Conservation (phyloP, 2,113 vertebrate genomes). For the Scophthalmus maximus region DNA sequence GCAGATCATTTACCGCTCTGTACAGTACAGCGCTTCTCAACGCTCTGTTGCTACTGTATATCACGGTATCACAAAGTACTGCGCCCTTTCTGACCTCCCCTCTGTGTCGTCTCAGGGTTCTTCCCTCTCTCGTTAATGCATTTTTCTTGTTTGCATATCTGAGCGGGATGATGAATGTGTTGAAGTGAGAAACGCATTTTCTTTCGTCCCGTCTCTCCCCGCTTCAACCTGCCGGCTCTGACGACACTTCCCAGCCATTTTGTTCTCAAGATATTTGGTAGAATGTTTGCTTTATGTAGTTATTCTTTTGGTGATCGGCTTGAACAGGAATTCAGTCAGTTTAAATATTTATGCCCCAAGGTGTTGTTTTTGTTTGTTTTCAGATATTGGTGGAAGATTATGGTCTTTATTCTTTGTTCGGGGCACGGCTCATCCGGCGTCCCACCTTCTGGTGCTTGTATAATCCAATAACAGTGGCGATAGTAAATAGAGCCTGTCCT, state of each 20-base stretch:
- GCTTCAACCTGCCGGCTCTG: too few species aligned
- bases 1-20: too few species aligned
- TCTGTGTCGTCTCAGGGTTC: too few species aligned
- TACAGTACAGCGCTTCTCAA: too few species aligned
- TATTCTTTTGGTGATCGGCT: constrained; percentile 43
- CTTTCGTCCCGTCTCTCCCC: too few species aligned
- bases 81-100: too few species aligned
- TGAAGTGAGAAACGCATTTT: too few species aligned
- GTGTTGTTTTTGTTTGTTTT: constrained; percentile 45
- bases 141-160: too few species aligned
- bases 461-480: constrained; percentile 53
- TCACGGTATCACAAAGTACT: too few species aligned
- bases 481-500: constrained; percentile 31
- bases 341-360: constrained; percentile 24
- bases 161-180: too few species aligned
- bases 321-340: constrained; percentile 52
- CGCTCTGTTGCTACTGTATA: too few species aligned
- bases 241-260: constrained; percentile 44
- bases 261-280: constrained; percentile 38
- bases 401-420: constrained; percentile 60
- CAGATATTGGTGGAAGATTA: constrained; percentile 52
- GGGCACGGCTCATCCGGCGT: constrained; percentile 26
- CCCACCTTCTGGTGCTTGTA: constrained; percentile 30
- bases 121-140: too few species aligned
- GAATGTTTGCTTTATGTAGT: constrained; percentile 54